A percentile compares a stretch with the other conserved stretches of the same genome.
phyloP scores from a whole-genome alignment of 2,113 vertebrate species.

The Pogona vitticeps region DNA sequence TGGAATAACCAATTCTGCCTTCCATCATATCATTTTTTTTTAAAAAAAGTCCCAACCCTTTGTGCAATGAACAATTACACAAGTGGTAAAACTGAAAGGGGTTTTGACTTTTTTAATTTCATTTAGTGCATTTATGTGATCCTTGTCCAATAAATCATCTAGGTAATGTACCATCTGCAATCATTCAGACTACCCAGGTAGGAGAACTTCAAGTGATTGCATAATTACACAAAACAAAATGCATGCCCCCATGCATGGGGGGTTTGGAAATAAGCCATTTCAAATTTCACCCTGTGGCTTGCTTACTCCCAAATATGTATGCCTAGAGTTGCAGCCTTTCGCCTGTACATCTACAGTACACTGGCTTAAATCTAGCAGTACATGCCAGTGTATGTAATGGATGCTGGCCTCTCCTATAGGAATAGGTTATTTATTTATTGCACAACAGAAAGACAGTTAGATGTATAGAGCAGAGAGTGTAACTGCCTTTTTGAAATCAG shows the following conservation, averaged over 20 bases:
- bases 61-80: no score
- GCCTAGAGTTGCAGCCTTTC: neutral
- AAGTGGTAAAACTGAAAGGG: no score
- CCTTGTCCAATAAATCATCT: neutral
- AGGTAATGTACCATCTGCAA: neutral
- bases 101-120: neutral
- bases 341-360: neutral
- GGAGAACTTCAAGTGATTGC: neutral
- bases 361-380: neutral
- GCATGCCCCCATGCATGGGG: neutral
- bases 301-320: neutral
- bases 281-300: neutral
- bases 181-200: neutral
- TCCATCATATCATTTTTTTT: no score
- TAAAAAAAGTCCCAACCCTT: no score
- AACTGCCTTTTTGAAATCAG: neutral
- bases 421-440: neutral
- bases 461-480: neutral
- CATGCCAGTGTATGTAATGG: neutral
- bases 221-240: neutral
- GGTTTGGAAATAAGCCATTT: neutral
- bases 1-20: no score
- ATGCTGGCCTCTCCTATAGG: neutral
- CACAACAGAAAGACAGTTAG: neutral
- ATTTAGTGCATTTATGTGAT: neutral